Percentiles rank a stretch among this genome's conserved stretches.
phyloP scores from a whole-genome alignment of 2,888 invertebrate genomes.

The Nomada fucata region DNA sequence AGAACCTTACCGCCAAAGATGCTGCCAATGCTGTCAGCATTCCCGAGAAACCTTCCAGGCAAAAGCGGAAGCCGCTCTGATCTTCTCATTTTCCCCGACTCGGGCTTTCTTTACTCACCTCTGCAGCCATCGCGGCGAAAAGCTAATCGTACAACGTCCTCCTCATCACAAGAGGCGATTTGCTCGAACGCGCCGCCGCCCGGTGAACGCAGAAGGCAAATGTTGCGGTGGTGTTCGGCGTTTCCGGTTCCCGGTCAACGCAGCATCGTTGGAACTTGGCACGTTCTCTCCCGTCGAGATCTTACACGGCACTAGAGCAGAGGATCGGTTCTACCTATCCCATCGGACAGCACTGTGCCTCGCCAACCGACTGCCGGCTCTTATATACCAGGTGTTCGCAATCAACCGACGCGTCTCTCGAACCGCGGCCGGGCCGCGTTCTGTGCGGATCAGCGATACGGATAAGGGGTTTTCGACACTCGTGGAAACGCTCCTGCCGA shows the following conservation, averaged over 20 bases:
- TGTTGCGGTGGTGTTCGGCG: constrained; percentile 19
- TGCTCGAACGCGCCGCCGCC: not conserved
- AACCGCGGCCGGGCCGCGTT: not conserved
- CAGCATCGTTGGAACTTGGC: constrained; percentile 49
- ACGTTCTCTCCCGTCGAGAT: constrained; percentile 67
- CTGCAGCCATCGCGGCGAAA: not conserved
- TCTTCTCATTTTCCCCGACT: not conserved
- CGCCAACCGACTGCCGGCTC: constrained; percentile 46
- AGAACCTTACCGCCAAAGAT: not conserved
- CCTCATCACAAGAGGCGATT: constrained; percentile 6
- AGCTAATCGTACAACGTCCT: not conserved
- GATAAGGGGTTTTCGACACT: not conserved
- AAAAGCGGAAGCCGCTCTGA: not conserved
- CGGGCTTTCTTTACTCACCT: constrained; percentile 24
- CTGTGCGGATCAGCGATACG: not conserved
- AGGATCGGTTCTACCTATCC: constrained; percentile 66
- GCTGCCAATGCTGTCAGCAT: no score
- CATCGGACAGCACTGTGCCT: constrained; percentile 56
- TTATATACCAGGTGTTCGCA: constrained; percentile 60
- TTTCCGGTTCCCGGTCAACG: constrained; percentile 34
- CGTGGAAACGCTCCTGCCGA: not conserved
- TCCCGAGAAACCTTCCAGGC: no score
- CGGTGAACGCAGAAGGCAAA: not conserved
- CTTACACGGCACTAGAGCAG: constrained; percentile 68
- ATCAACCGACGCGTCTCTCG: not conserved